These are phyloP conservation scores for Sanderia malayensis DNA, from an alignment of 30 jellyfish, hydroid and myxozoan species.

Conservation along the genomic window DNA sequence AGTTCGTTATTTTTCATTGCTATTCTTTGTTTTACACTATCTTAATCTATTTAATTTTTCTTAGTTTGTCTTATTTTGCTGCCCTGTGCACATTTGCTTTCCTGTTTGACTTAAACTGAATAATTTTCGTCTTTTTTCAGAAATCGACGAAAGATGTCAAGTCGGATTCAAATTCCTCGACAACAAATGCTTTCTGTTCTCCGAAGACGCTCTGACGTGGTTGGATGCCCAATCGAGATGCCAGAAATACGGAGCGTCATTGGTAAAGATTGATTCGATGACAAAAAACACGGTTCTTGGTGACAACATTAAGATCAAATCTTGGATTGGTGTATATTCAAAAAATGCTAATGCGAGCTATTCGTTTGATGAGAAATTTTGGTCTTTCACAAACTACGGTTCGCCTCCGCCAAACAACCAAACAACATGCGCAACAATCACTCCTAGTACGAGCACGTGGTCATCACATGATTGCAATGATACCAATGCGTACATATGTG, in stretches of 20 bases:
- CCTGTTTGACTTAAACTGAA: too few species aligned
- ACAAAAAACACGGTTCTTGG: neutral
- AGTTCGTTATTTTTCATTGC: too few species aligned
- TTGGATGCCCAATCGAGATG: neutral
- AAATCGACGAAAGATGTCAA: neutral
- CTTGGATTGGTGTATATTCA: slow-evolving; percentile 2
- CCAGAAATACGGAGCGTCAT: neutral
- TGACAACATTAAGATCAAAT: neutral
- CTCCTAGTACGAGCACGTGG: neutral
- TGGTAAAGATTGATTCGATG: neutral
- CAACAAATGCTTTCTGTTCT: neutral
- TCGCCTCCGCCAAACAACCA: too few species aligned
- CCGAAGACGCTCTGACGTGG: neutral
- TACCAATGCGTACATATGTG: too few species aligned
- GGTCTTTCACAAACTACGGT: too few species aligned
- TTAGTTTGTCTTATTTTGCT: too few species aligned
- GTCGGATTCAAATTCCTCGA: neutral
- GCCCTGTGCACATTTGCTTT: too few species aligned
- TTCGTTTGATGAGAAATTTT: too few species aligned
- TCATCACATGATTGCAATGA: neutral
- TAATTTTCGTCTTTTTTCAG: neutral
- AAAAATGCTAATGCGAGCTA: too few species aligned
- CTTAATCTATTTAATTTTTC: too few species aligned
- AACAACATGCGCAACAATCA: neutral
- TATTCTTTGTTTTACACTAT: too few species aligned